Evolutionary conservation across 1,140 invertebrate genomes (phyloP).

Genomic region (Aphelinus atriplicis): DNA sequence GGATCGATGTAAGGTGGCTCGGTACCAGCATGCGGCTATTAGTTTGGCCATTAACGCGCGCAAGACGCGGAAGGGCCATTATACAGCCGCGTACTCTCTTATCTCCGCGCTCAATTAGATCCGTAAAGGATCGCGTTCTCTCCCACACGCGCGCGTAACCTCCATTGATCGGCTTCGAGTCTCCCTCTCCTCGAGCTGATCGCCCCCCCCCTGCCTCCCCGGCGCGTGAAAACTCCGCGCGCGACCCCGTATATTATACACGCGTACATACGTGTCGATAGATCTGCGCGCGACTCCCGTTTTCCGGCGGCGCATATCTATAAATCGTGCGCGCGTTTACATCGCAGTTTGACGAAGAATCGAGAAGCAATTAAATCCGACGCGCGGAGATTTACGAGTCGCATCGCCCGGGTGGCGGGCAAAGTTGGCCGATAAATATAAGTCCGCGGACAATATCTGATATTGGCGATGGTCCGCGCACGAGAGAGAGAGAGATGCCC

Average conservation of each 20-base stretch:
- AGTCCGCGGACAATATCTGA: no score
- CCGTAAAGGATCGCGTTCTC: slow-evolving; percentile 48
- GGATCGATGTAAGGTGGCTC: no score
- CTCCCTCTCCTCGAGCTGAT: background rate
- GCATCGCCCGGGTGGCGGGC: background rate
- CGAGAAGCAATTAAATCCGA: slow-evolving; percentile 17
- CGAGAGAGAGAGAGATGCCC: background rate
- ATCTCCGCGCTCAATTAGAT: slow-evolving; percentile 53
- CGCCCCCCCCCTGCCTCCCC: background rate
- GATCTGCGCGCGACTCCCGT: no score
- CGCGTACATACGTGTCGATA: no score
- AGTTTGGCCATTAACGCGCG: slow-evolving; percentile 28
- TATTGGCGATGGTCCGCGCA: background rate
- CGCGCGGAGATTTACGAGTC: slow-evolving; percentile 12
- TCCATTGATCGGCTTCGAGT: slow-evolving; percentile 45
- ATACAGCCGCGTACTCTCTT: slow-evolving; percentile 27
- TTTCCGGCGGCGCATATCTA: no score
- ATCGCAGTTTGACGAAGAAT: background rate
- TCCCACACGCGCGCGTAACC: slow-evolving; percentile 8
- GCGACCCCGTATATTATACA: no score
- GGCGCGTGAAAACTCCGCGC: background rate
- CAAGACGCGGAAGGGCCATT: slow-evolving; percentile 7
- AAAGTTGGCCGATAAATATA: background rate
- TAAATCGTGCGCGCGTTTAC: no score
- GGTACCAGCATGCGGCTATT: slow-evolving; percentile 19